Conservation (phyloP, 2,113 vertebrate genomes). For the Rallus limicola region DNA sequence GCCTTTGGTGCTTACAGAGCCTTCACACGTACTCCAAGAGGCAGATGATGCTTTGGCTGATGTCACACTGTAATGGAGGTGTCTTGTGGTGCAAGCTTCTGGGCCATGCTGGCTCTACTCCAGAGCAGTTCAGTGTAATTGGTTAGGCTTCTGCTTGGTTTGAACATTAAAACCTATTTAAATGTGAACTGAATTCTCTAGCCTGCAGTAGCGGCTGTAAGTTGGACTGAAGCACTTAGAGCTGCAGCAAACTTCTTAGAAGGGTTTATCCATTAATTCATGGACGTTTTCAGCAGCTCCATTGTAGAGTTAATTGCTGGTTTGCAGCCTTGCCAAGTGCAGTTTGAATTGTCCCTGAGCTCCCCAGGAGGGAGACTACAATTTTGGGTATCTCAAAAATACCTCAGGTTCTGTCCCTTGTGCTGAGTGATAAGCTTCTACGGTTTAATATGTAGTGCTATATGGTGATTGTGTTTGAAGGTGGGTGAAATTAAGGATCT, state of each 20-base stretch:
- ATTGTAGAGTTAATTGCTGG: background rate
- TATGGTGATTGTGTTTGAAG: background rate
- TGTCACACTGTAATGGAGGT: rapidly evolving
- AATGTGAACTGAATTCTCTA: background rate
- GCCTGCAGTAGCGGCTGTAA: background rate
- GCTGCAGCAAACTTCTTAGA: background rate
- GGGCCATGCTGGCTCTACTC: background rate
- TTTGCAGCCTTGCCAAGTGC: background rate
- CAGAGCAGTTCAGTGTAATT: background rate
- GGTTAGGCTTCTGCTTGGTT: background rate
- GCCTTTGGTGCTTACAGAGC: background rate
- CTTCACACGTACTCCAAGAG: rapidly evolving
- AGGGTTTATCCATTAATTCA: background rate
- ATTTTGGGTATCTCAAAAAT: background rate
- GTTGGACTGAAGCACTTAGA: background rate
- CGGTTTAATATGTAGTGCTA: background rate
- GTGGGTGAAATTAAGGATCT: background rate
- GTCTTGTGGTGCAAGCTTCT: background rate
- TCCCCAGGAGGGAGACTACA: background rate
- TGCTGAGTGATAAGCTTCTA: background rate
- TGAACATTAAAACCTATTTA: background rate
- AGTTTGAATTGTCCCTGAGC: background rate
- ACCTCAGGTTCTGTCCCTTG: background rate
- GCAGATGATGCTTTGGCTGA: background rate
- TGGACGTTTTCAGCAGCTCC: background rate